Evolutionary conservation across 2,797 vertebrate genomes (phyloP), one percentile per base, ranked within the genome.

Genomic region (Acanthurus leucopareius): DNA sequence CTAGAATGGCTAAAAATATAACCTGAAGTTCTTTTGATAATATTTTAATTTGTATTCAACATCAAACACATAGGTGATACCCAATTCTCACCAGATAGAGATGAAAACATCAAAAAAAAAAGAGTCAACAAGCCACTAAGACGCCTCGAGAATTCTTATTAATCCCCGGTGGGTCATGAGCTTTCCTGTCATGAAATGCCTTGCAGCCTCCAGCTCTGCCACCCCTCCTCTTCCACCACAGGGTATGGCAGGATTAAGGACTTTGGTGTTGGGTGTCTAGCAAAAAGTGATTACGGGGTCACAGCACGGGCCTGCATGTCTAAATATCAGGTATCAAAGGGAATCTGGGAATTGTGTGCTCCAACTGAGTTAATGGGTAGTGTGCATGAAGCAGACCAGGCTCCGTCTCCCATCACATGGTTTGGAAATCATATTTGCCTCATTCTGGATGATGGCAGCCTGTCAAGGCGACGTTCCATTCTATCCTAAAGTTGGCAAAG

Each of bases 281-380:
- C 20, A 84, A 83, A 89, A 86, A 84, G 69, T 73, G 74, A 78
- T 78, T 79, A 74, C 53, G 54, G 69, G 90, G 89, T 92, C 89
- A 91, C 40, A 61, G 77, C 67, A 38, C 49, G 74, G 69, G 68
- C 77, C 63, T 77, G 67, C 70, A 19, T 82, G 81, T 88, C 84
- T 78, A 57, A 51, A 80, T 91, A 89, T 93, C 85, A 75, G 70
- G 79, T 92, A 89, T 93, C 92, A 93, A 91, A 92, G 88, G 60
- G 71, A 48, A 58, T 75, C 25, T 32, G 56, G 73, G 82, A 70
- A 61, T 72, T 70, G 76, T 59, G 47, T 20, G 69, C 35, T 73
- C 45, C 6, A 44, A 38, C 73, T 20, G 65, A 82, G 72, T 77
- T 75, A 89, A 82, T 73, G 76, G 56, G 20, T 38, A 47, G 80